Conservation (phyloP, 2,888 invertebrate species). For the Subacronicta megacephala region DNA sequence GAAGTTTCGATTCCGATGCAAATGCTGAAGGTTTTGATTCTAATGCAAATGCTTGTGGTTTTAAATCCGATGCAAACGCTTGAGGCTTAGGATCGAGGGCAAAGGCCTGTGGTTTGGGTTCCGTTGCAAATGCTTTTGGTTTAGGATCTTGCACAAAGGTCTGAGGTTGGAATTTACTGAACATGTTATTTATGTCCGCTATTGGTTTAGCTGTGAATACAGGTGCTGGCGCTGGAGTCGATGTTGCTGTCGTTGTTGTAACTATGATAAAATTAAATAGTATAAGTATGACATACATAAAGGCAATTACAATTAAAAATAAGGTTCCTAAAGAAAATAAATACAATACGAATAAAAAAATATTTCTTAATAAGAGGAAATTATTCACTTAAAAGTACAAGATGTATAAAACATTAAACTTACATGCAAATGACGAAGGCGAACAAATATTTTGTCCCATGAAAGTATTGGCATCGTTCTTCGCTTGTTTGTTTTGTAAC, state of each 20-base stretch:
- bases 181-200: constrained; percentile 71
- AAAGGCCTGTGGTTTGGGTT: constrained; percentile 24
- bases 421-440: constrained; percentile 75
- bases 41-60: constrained; percentile 42
- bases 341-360: no score
- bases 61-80: constrained; percentile 56
- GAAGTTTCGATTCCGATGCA: constrained; percentile 19
- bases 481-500: constrained; percentile 70
- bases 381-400: no score
- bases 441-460: constrained; percentile 85
- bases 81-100: constrained; percentile 29
- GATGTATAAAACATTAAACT: constrained; percentile 48
- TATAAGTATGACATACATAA: background rate
- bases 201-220: constrained; percentile 76
- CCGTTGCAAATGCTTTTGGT: constrained; percentile 37
- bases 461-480: constrained; percentile 71
- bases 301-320: no score
- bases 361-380: no score
- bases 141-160: constrained; percentile 59
- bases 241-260: constrained; percentile 54
- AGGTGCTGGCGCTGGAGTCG: constrained; percentile 59
- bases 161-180: constrained; percentile 70
- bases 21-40: constrained; percentile 38
- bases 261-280: constrained; percentile 39
- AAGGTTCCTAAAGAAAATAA: no score